Evolutionary conservation across 2,113 vertebrate species (phyloP).

Genomic region (Grus americana): DNA sequence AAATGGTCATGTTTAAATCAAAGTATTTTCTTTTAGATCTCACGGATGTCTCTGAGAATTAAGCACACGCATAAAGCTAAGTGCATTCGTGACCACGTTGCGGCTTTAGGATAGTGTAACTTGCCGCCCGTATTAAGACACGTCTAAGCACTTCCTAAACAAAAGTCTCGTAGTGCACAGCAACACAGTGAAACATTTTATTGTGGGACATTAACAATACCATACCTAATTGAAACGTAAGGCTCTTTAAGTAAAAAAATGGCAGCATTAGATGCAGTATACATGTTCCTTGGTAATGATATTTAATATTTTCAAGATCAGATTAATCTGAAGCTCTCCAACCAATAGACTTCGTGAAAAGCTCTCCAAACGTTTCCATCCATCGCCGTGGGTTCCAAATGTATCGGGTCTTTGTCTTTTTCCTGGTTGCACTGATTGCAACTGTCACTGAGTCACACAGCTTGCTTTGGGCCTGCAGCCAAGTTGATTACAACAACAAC

Average conservation of each 20-base stretch:
- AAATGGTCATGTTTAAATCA: neutral
- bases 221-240: neutral
- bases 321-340: slow-evolving; percentile 28
- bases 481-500: slow-evolving; percentile 75
- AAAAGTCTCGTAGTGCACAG: neutral
- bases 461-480: slow-evolving; percentile 70
- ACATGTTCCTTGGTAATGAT: neutral
- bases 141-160: neutral
- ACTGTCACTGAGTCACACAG: slow-evolving; percentile 83
- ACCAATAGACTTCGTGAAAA: slow-evolving; percentile 33
- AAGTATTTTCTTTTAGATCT: slow-evolving; percentile 2
- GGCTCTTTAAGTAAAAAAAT: neutral
- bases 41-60: neutral
- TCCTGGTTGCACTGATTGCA: slow-evolving; percentile 66
- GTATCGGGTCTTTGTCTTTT: slow-evolving; percentile 77
- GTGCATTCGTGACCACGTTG: neutral
- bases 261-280: neutral
- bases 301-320: slow-evolving; percentile 29
- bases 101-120: neutral
- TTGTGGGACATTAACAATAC: neutral
- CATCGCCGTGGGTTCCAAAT: slow-evolving; percentile 57
- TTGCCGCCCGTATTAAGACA: neutral
- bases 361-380: slow-evolving; percentile 35
- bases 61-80: neutral
- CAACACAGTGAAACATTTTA: neutral